A percentile compares a stretch with the other conserved stretches of the same genome.
phyloP scores from a whole-genome alignment of 2,113 vertebrate species.

The Hiodon tergisus region DNA sequence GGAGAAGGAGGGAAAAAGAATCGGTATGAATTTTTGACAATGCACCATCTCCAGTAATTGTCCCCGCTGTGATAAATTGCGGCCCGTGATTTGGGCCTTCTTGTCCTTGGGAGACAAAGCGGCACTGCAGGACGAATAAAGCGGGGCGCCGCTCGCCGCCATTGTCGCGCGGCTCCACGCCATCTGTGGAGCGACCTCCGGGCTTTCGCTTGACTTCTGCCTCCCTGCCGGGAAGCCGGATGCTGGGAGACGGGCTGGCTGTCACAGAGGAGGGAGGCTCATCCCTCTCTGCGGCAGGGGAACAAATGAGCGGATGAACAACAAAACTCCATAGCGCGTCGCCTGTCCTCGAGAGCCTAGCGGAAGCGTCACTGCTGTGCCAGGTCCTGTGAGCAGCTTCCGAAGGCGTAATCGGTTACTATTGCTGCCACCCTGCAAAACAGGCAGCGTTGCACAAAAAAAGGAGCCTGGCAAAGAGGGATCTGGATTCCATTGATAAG shows the following conservation, averaged over 20 bases:
- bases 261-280: no score
- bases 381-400: constrained; percentile 34
- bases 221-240: neutral
- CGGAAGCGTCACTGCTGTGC: constrained; percentile 35
- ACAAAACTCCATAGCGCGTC: no score
- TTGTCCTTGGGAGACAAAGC: constrained; percentile 8
- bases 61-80: constrained; percentile 16
- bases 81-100: constrained; percentile 6
- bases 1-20: constrained; percentile 32
- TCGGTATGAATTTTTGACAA: constrained; percentile 14
- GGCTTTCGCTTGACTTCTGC: neutral
- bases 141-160: neutral
- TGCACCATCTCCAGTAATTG: constrained; percentile 19
- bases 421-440: neutral
- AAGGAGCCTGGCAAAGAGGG: neutral
- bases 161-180: constrained; percentile 2
- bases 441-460: constrained; percentile 8
- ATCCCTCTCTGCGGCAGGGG: no score
- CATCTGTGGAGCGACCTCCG: neutral
- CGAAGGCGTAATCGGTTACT: constrained; percentile 17
- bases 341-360: constrained; percentile 27
- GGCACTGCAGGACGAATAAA: no score
- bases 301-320: no score
- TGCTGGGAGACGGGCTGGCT: no score
- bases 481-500: constrained; percentile 36